Conservation (phyloP, 1,140 invertebrate genomes). For the Apolygus lucorum region DNA sequence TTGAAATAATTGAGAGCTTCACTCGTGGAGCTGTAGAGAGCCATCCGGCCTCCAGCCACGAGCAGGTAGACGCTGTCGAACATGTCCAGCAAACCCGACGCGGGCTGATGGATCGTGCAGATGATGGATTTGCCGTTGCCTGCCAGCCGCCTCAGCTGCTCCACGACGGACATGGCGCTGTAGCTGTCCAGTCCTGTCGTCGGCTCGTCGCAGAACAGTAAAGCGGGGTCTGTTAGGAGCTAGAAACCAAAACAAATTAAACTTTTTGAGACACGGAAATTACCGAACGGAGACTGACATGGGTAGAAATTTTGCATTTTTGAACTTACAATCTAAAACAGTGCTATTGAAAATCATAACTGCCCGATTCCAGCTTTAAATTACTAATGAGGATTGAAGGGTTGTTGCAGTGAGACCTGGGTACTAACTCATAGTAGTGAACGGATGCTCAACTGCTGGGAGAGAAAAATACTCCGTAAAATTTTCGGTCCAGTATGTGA, state of each 20-base stretch:
- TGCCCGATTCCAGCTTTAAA: no score
- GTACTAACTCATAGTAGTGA: no score
- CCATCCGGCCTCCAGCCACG: constrained; percentile 64
- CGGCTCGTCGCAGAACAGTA: constrained; percentile 96
- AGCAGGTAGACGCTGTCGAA: constrained; percentile 76
- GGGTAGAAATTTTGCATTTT: no score
- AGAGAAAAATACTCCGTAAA: no score
- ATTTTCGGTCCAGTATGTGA: no score
- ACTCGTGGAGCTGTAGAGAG: constrained; percentile 63
- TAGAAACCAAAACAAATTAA: constrained; percentile 25
- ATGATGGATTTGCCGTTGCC: constrained; percentile 51
- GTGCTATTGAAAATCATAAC: no score
- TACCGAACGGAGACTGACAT: no score
- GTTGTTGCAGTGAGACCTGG: no score
- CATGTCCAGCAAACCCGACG: constrained; percentile 88
- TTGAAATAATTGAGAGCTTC: constrained; percentile 54
- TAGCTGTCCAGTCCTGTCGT: constrained; percentile 51
- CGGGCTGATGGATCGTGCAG: constrained; percentile 95
- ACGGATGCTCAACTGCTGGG: no score
- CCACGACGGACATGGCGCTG: constrained; percentile 29
- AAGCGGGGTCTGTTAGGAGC: constrained; percentile 63
- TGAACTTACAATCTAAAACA: no score
- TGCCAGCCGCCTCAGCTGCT: constrained; percentile 28
- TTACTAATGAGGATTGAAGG: no score
- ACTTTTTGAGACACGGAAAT: no score